Evolutionary conservation across 2,113 vertebrate species (phyloP).

Genomic region (Cyanocitta stelleri): DNA sequence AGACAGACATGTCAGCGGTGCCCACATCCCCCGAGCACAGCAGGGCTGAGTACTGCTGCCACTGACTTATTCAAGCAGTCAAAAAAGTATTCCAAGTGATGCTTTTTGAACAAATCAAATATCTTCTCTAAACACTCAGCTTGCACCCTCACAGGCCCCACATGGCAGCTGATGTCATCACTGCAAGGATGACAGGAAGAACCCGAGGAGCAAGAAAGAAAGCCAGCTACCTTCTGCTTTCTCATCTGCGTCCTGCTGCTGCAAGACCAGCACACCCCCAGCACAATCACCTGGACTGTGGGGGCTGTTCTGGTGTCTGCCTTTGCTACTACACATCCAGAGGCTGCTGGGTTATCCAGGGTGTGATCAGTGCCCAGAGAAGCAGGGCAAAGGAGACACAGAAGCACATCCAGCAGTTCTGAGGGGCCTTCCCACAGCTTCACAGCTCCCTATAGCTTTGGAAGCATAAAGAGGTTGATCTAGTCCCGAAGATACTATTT

Average conservation of each 20-base stretch:
- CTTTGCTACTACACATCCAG: background rate
- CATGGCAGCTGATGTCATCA: background rate
- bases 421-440: background rate
- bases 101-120: accelerated
- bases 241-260: background rate
- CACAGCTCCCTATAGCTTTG: background rate
- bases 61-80: background rate
- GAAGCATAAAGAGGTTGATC: background rate
- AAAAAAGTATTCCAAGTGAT: background rate
- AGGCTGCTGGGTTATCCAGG: background rate
- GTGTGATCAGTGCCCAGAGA: background rate
- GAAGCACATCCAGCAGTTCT: background rate
- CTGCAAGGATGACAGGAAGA: background rate
- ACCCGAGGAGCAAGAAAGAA: background rate
- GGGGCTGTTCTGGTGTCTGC: background rate
- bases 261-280: background rate
- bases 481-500: accelerated
- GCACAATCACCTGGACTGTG: accelerated
- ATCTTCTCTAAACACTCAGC: background rate
- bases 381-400: background rate
- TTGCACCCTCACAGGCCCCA: background rate
- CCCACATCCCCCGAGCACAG: accelerated
- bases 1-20: background rate
- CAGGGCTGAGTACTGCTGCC: background rate
- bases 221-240: background rate